phyloP scores from a whole-genome alignment of 2,113 vertebrate genomes.

The Psilopogon haemacephalus region DNA sequence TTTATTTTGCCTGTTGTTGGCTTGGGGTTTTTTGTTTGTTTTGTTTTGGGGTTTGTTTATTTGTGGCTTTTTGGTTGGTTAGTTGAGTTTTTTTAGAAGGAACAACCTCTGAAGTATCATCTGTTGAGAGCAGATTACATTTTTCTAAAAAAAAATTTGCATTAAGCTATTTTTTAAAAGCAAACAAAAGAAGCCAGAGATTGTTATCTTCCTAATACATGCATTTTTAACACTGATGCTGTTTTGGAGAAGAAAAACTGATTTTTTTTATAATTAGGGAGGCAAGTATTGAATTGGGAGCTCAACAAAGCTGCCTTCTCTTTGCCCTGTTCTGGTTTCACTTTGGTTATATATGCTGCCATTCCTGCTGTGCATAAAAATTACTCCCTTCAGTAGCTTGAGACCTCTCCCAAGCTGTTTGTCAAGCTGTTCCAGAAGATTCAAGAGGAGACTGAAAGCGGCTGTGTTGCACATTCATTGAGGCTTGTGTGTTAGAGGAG shows the following conservation, averaged over 20 bases:
- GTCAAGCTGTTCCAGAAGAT: not conserved
- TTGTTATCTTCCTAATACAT: not conserved
- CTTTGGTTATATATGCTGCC: not conserved
- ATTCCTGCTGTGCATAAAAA: not conserved
- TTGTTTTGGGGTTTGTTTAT: too few species aligned
- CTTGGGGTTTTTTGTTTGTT: too few species aligned
- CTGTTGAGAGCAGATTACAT: not conserved
- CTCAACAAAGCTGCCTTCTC: not conserved
- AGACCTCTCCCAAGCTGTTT: not conserved
- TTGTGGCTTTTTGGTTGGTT: too few species aligned
- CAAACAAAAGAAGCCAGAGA: not conserved
- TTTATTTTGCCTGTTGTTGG: too few species aligned
- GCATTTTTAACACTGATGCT: too few species aligned
- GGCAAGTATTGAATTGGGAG: not conserved
- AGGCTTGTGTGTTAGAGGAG: fast-evolving
- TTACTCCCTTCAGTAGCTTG: not conserved
- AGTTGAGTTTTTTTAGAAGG: not conserved
- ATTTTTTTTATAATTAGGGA: not conserved
- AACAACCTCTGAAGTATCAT: not conserved
- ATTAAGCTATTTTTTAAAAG: not conserved
- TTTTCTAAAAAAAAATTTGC: not conserved
- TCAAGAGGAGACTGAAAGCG: not conserved
- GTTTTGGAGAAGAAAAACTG: not conserved
- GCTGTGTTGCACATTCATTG: not conserved
- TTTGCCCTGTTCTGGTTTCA: not conserved